Conservation (phyloP, 2,113 vertebrate species). For the Lathamus discolor region DNA sequence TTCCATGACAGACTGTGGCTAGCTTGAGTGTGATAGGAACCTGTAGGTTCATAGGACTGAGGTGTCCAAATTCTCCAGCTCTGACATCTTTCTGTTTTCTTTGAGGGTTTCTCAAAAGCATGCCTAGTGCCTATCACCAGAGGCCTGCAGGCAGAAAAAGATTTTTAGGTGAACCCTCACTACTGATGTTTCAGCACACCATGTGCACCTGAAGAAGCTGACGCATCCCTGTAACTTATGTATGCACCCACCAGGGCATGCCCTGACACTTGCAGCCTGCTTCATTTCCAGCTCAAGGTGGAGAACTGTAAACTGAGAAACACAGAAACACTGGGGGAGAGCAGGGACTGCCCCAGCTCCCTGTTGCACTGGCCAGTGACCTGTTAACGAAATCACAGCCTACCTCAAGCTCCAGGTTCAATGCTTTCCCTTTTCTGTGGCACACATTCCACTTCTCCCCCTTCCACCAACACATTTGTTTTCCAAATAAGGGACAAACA, state of each 20-base stretch:
- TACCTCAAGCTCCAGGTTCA: neutral
- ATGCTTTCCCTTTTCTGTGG: neutral
- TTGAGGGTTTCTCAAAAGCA: neutral
- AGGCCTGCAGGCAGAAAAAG: neutral
- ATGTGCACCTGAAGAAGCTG: neutral
- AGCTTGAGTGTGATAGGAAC: fast-evolving
- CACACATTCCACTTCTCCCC: neutral
- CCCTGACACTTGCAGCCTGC: neutral
- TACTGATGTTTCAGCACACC: neutral
- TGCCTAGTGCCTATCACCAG: neutral
- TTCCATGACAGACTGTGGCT: fast-evolving
- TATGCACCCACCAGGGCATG: neutral
- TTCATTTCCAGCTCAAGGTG: neutral
- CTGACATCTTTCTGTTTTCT: neutral
- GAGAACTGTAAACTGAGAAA: neutral
- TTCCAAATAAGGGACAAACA: neutral
- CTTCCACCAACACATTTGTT: neutral
- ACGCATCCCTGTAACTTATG: neutral
- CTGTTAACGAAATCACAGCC: neutral
- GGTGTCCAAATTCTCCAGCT: neutral
- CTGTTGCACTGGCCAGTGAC: fast-evolving
- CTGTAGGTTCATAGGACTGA: neutral
- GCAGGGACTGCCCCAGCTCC: fast-evolving
- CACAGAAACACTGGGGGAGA: neutral
- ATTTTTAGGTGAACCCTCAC: neutral